Evolutionary conservation across 1,140 invertebrate genomes (phyloP).

Genomic region (Papilio xuthus): DNA sequence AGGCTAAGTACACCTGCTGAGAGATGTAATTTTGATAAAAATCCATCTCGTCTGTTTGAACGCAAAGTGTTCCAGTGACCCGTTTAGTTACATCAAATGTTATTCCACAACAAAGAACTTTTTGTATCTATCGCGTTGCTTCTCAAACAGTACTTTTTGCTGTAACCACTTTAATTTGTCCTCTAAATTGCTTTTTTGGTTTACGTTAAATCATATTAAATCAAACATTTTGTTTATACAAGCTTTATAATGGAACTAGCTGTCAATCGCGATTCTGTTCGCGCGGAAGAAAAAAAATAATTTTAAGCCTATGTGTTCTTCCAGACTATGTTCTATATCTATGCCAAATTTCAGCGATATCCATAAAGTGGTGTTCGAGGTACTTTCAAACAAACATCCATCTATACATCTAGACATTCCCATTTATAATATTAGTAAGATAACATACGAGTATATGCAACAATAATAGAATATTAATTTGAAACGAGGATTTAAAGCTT

Average conservation of each 20-base stretch:
- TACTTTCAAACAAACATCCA: too few species aligned
- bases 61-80: conserved; percentile 63
- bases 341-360: too few species aligned
- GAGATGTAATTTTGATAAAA: conserved; percentile 69
- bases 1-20: conserved; percentile 56
- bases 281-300: too few species aligned
- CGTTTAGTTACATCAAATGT: conserved; percentile 56
- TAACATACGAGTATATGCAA: too few species aligned
- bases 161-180: conserved; percentile 38
- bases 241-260: too few species aligned
- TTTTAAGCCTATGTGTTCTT: too few species aligned
- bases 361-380: too few species aligned
- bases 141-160: conserved; percentile 31
- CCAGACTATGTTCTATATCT: too few species aligned
- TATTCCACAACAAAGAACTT: conserved; percentile 56
- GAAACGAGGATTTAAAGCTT: neutral
- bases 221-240: neutral
- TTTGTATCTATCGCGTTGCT: conserved; percentile 47
- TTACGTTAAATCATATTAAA: conserved; percentile 4
- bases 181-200: neutral
- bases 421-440: too few species aligned
- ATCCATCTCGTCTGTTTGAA: conserved; percentile 54
- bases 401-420: too few species aligned
- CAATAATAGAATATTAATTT: too few species aligned
- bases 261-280: too few species aligned